Base-by-base conservation (phyloP, 2,888 invertebrate species). In the Argyresthia albistria region DNA sequence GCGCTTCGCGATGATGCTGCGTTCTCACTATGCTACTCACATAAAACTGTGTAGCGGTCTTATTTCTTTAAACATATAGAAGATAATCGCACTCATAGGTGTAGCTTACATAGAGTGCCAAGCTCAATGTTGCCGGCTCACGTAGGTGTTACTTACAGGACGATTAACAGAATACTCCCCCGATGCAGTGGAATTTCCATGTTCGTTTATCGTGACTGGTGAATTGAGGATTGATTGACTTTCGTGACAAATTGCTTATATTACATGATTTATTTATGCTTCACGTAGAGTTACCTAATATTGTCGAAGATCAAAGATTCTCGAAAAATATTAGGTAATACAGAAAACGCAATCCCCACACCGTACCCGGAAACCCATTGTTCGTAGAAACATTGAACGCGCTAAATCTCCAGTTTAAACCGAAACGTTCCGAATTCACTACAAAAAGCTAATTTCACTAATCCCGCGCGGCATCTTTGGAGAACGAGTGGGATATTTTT, bases 391-490 rank as follows among this genome's bases (percentile, higher is more conserved):
- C 76, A 71, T 61, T 60, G 64, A 67, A 72, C 75, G 73, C 76
- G 73, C 76, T 62, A 80, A 83, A 80, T 78, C 80, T 77, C 70
- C 70, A 65, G 69, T 73, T 64, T 76, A 76, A 81, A 8, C 78
- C 80, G 75, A 69, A 80, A 75, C 75, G 76, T 82, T 80, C 76
- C 66, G 76, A 79, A 78, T 81, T 78, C 70, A 70, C 70, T 67
- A 71, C 62, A 62, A 69, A 77, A 80, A 80, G 81, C 79, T 73
- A 73, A 66, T 67, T 72, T 62, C 53, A 67, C 72, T 81, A 78
- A 83, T 79, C 83, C 81, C 14, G 84, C 6, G 25, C 87, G 87
- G 87, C 71, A 46, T 66, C 84, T 86, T 87, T 87, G 82, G 60
- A 63, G 65, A 64, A 66, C 67, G 66, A 64, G 63, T 64, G 63